Evolutionary conservation across 2,113 vertebrate genomes (phyloP).

Genomic region (Emydocephalus ijimae): DNA sequence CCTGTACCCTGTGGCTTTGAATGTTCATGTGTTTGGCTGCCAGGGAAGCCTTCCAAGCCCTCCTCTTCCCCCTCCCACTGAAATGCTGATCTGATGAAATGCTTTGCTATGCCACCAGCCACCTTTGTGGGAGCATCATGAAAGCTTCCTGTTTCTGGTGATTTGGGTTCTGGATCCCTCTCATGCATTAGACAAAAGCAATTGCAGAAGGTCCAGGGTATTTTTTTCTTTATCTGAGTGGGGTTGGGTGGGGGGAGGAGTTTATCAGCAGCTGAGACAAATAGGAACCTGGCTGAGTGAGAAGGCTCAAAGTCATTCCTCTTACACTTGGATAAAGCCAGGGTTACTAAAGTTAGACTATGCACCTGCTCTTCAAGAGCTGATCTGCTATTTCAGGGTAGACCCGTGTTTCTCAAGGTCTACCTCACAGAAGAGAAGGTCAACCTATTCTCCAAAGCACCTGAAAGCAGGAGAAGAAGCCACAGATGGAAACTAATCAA

Average conservation of each 20-base stretch:
- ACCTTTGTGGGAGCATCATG: neutral
- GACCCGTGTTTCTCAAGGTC: neutral
- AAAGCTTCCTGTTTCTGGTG: neutral
- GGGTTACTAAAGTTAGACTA: neutral
- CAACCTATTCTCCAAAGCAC: too few relatives aligned
- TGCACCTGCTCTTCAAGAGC: neutral
- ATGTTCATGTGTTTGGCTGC: accelerated
- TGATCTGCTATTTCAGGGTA: neutral
- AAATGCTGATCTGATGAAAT: neutral
- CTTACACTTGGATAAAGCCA: neutral
- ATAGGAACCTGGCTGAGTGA: neutral
- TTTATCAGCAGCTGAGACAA: neutral
- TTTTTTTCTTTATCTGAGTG: neutral
- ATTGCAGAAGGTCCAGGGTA: too few relatives aligned
- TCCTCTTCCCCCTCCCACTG: neutral
- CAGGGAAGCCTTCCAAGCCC: accelerated
- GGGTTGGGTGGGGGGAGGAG: too few relatives aligned
- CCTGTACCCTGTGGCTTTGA: accelerated
- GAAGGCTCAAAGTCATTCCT: neutral
- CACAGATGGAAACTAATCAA: too few relatives aligned
- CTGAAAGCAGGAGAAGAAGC: too few relatives aligned
- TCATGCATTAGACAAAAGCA: neutral
- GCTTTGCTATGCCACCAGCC: neutral
- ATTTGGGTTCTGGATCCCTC: neutral
- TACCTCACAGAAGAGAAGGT: too few relatives aligned